phyloP scores from a whole-genome alignment of 2,113 vertebrate species.

The Nothobranchius kuhntae region DNA sequence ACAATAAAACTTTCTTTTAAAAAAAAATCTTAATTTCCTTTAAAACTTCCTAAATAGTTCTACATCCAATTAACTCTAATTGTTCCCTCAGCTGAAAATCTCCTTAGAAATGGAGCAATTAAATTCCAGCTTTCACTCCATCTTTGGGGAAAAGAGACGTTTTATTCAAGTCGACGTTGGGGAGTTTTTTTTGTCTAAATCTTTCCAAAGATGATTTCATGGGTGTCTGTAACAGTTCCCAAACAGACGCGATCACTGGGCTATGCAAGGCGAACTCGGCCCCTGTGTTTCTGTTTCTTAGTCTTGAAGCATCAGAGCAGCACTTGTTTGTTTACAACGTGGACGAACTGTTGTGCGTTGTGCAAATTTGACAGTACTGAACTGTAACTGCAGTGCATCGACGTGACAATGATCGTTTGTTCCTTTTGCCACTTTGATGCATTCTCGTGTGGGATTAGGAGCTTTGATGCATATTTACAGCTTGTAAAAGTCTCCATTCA shows the following conservation, averaged over 20 bases:
- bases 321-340: slow-evolving; percentile 57
- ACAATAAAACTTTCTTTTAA: too few species aligned
- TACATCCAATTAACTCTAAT: slow-evolving; percentile 73
- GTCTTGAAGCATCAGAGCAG: slow-evolving; percentile 42
- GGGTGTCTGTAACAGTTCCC: slow-evolving; percentile 38
- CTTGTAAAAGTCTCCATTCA: slow-evolving; percentile 39
- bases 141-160: slow-evolving; percentile 57
- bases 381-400: slow-evolving; percentile 55
- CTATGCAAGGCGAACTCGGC: slow-evolving; percentile 71
- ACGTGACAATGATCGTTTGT: slow-evolving; percentile 37
- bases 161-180: slow-evolving; percentile 61
- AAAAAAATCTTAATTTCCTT: slow-evolving; percentile 52
- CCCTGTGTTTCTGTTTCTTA: slow-evolving; percentile 32
- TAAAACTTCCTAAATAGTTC: slow-evolving; percentile 52
- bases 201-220: slow-evolving; percentile 60
- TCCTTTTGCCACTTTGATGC: slow-evolving; percentile 37
- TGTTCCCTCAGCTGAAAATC: slow-evolving; percentile 67
- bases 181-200: slow-evolving; percentile 56
- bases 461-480: slow-evolving; percentile 18
- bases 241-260: slow-evolving; percentile 65
- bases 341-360: slow-evolving; percentile 53
- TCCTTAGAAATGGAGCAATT: slow-evolving; percentile 80
- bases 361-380: slow-evolving; percentile 56
- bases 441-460: slow-evolving; percentile 35
- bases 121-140: slow-evolving; percentile 66